phyloP scores from a whole-genome alignment of 2,113 vertebrate species.

The Zosterops hypoxanthus region DNA sequence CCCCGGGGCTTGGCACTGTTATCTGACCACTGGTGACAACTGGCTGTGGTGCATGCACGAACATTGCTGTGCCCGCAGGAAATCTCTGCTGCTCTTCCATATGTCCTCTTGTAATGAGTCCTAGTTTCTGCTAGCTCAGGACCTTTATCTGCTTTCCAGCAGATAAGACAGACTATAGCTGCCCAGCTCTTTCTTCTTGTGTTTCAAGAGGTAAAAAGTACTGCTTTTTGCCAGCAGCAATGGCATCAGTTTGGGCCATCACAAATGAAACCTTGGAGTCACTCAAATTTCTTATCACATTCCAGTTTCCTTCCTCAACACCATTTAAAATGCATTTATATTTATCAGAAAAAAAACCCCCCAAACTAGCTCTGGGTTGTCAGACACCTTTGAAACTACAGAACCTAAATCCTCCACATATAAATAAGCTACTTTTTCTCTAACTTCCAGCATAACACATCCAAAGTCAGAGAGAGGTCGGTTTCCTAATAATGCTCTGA shows the following conservation, averaged over 20 bases:
- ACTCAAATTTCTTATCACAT: background rate
- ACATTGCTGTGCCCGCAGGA: background rate
- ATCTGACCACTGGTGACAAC: background rate
- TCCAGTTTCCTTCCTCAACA: background rate
- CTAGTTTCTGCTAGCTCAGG: background rate
- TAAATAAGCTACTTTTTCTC: background rate
- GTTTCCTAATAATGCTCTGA: conserved; percentile 19
- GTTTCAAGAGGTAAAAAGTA: background rate
- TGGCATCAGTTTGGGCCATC: background rate
- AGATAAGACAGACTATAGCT: background rate
- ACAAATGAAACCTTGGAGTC: background rate
- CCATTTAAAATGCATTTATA: background rate
- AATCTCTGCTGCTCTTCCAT: conserved; percentile 24
- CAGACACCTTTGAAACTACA: background rate
- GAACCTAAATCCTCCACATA: background rate
- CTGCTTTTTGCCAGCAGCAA: background rate
- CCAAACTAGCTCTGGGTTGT: background rate
- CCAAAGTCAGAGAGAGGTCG: conserved; percentile 4
- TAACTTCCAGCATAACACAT: conserved; percentile 10
- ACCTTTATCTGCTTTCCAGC: background rate
- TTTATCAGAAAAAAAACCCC: background rate
- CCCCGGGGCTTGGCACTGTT: background rate
- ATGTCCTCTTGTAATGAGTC: background rate
- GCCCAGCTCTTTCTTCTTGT: background rate
- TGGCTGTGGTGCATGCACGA: background rate